Base-by-base conservation (phyloP, 2,113 vertebrate genomes). In the Deroptyus accipitrinus region DNA sequence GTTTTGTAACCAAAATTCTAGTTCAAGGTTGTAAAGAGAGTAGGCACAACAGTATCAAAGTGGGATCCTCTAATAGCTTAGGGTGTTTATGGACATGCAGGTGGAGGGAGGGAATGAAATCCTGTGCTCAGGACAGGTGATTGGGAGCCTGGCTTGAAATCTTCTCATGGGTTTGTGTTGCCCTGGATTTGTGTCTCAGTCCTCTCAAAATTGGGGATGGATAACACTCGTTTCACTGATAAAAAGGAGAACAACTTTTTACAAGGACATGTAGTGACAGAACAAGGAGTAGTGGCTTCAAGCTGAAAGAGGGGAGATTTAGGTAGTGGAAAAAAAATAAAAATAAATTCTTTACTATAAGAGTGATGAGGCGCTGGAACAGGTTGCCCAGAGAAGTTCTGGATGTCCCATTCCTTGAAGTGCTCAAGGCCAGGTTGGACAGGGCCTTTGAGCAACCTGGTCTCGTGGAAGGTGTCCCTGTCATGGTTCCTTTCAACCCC, bases 81-180 rank as follows among this genome's bases (percentile, higher is more conserved):
- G 2, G 13, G 20, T 2, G 5, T 70, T 95, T 74, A 23, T 48
- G 42, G 51, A 20, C 39, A 52, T 37, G 59, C 4, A 19, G 13
- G 8, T 12, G 31, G 22, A 83, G n/a, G 11, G 7, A 80, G 9
- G 37, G 8, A 69, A 28, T 42, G 44, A 64, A 94, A 82, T 78
- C 73, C 23, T 52, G 23, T 74, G 30, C 19, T 94, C 23, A 42
- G 42, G 15, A 41, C 2, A 3, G 62, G 39, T 63, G 41, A 31
- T 3, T 79, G 18, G n/a, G 46, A 86, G 28, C 17, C 13, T 74
- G 59, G 57, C 33, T 67, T 46, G 10, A 2, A 9, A 68, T 86
- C 20, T 72, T 4, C 10, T 37, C 18, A 5, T 48, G 35, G 3
- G 5, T 78, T 86, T 5, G 0, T 48, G 64, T 66, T 0, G 1